Base-by-base conservation (phyloP, 2,888 invertebrate genomes). In the Galeopsomyia nigrocyanea region DNA sequence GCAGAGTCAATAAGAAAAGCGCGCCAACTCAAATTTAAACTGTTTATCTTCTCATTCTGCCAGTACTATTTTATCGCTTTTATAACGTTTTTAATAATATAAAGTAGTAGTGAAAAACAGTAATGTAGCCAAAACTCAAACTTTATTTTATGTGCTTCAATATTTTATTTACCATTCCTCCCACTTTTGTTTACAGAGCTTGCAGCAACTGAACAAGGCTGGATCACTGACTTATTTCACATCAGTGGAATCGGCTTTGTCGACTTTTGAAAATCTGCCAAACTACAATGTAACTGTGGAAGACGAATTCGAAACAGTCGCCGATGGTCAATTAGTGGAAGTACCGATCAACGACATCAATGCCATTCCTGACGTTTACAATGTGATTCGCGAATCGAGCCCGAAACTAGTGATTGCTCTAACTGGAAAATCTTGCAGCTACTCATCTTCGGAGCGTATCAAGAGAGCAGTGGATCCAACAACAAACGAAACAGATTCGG, bases 211-310 rank as follows among this genome's bases (percentile, higher is more conserved):
- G 39, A 80, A 87, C 16, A 78, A 78, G 0, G 78, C 84, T 0
- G 80, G 79, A 31, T 77, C 77, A 0, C 81, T 88, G 22, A 85
- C 88, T 0, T 93, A 92, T 81, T 85, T 91, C 5, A 65, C 92
- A 10, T 88, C 89, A 21, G 94, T 94, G 0, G 88, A 90, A 57
- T 88, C 89, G 73, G 89, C 93, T 0, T 73, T 91, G 14, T 85
- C 86, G 1, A 89, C 89, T 0, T 79, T 94, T 50, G 88, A 90
- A 76, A 86, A 88, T 39, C 79, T 91, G 7, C 87, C 88, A 0
- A 87, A 87, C 9, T 87, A 88, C 13, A 86, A 88, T 74, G 82
- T 84, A 53, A 87, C 89, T 0, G 84, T 79, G 9, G 77, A 88
- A 0, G 88, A 88, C 0, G 87, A 88, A 47, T 82, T 86, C 6